Evolutionary conservation across 1,140 invertebrate genomes (phyloP), one percentile per base, ranked within the genome.

Genomic region (Polypedilum vanderplanki): DNA sequence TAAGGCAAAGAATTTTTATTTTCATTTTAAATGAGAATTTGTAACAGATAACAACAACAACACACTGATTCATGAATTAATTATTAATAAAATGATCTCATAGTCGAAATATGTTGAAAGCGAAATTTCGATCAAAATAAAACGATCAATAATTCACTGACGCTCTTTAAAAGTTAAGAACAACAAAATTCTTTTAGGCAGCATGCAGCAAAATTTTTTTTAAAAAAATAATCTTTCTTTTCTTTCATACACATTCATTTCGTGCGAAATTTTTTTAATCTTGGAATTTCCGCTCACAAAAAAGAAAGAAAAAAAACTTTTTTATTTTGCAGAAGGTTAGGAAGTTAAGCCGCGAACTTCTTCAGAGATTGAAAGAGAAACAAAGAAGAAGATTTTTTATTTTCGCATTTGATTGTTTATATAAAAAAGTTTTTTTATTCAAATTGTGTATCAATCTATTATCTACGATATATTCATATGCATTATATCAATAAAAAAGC

Each of bases 401-500:
- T 46, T 46, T 15, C 15, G 41, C 9, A 46, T 46, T 46, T 12
- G 9, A n/a, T n/a, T n/a, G n/a, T n/a, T n/a, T n/a, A n/a, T n/a
- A n/a, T n/a, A n/a, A n/a, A n/a, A n/a, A 46, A 46, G 24, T 33
- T 33, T 33, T 33, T 33, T 33, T 33, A 33, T 33, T 33, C 24
- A 33, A 33, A 46, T 12, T 46, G 41, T 46, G 8, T 12, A 46
- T 10, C 40, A 41, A 41, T 10, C 40, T 41, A 7, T 10, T 46
- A 46, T 57, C 46, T 57, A 57, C 46, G 46, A 57, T 12, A 57
- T 57, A 57, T 57, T 8, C 46, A 57, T 57, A 57, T 12, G 15
- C n/a, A n/a, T n/a, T n/a, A 57, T 57, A 57, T 57, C 12, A 57
- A 57, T n/a, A 57, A 57, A 57, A 57, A 57, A 57, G 46, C 46